Evolutionary conservation across 1,140 invertebrate species (phyloP).

Genomic region (Matsumurasca onukii): DNA sequence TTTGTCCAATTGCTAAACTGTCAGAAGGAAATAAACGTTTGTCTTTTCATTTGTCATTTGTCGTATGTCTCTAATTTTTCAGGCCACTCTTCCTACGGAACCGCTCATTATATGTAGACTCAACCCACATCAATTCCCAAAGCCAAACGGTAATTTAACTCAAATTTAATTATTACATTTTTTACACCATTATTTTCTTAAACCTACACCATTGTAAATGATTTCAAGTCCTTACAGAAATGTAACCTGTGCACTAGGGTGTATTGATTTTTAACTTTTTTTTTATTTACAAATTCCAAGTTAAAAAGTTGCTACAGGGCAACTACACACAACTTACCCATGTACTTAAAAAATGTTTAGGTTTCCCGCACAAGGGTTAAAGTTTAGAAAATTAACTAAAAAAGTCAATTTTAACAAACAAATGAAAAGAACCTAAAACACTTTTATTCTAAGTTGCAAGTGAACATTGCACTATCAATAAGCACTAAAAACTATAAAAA

Average conservation of each 20-base stretch:
- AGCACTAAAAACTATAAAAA: neutral
- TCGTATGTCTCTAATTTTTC: too few relatives aligned
- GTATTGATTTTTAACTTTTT: conserved; percentile 12
- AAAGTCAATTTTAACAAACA: neutral
- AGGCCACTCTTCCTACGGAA: too few relatives aligned
- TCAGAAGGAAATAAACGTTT: too few relatives aligned
- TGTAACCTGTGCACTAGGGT: neutral
- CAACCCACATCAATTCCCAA: too few relatives aligned
- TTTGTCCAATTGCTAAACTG: too few relatives aligned
- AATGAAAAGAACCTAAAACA: neutral
- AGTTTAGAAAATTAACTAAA: neutral
- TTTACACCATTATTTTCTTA: too few relatives aligned
- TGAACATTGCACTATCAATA: neutral
- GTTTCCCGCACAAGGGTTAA: neutral
- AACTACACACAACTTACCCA: neutral
- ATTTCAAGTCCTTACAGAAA: too few relatives aligned
- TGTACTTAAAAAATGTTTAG: neutral
- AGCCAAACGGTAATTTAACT: too few relatives aligned
- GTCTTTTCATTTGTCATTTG: too few relatives aligned
- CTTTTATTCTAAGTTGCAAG: neutral
- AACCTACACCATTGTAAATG: too few relatives aligned
- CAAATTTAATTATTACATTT: too few relatives aligned
- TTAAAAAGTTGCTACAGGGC: conserved; percentile 12
- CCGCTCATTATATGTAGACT: too few relatives aligned
- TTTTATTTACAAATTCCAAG: conserved; percentile 12